A percentile compares a stretch with the other conserved stretches of the same genome.
Evolutionary conservation across 1,140 invertebrate genomes (phyloP).

Genomic region (Amphibalanus amphitrite): DNA sequence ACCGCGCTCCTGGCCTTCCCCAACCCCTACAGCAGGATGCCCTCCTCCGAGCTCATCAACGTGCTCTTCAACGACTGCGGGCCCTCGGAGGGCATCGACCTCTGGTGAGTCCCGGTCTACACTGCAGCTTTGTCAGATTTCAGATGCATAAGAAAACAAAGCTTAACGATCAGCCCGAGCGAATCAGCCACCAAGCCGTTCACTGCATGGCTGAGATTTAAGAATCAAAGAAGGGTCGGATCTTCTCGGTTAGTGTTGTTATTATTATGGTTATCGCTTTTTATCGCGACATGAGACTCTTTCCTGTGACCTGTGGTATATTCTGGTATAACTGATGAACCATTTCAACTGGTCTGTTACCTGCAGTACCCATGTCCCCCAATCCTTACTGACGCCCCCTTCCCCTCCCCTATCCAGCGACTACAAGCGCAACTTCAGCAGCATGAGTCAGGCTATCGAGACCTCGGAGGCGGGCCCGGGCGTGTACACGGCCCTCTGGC

Average conservation of each 20-base stretch:
- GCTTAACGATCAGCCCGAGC: too few relatives aligned
- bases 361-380: conserved; percentile 82
- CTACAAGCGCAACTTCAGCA: conserved; percentile 73
- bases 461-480: conserved; percentile 65
- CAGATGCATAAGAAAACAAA: too few relatives aligned
- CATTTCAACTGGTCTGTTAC: conserved; percentile 21
- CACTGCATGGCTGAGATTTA: too few relatives aligned
- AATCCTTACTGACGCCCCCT: too few relatives aligned
- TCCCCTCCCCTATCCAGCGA: conserved; percentile 55
- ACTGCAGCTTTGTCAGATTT: too few relatives aligned
- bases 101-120: conserved; percentile 52
- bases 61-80: conserved; percentile 92
- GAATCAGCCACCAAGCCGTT: too few relatives aligned
- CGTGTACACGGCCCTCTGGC: conserved; percentile 73
- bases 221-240: too few relatives aligned
- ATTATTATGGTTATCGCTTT: too few relatives aligned
- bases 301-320: too few relatives aligned
- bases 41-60: conserved; percentile 88
- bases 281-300: too few relatives aligned
- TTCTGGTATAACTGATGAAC: not conserved
- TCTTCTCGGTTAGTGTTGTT: too few relatives aligned
- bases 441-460: conserved; percentile 57
- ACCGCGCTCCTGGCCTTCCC: conserved; percentile 90
- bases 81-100: conserved; percentile 66
- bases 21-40: conserved; percentile 94